These are phyloP conservation scores for Canis aureus DNA, from an alignment of 2,113 vertebrate genomes.

Conservation along the genomic window DNA sequence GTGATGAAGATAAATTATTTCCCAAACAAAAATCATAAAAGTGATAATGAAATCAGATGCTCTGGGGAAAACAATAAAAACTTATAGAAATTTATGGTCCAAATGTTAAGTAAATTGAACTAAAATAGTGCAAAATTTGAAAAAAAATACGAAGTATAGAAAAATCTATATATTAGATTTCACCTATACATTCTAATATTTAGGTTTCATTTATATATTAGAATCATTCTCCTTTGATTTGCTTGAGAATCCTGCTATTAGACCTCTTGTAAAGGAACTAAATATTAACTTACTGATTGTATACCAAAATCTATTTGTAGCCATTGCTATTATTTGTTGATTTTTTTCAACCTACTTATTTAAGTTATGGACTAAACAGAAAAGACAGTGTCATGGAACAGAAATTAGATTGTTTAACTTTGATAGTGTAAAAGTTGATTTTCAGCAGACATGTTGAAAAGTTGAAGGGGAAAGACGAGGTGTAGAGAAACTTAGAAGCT, in stretches of 20 bases:
- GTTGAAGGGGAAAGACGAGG: background rate
- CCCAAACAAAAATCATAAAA: background rate
- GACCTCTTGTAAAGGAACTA: background rate
- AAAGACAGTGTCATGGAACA: background rate
- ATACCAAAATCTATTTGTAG: background rate
- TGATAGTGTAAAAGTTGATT: background rate
- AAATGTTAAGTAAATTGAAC: conserved; percentile 7
- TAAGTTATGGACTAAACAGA: background rate
- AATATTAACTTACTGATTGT: background rate
- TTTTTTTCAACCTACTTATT: conserved; percentile 18
- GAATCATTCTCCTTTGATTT: background rate
- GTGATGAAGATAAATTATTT: background rate
- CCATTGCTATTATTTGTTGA: background rate
- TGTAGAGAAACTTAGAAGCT: background rate
- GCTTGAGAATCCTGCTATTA: background rate
- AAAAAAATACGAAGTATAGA: background rate
- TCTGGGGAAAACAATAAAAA: background rate
- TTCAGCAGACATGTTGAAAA: background rate
- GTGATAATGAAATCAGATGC: background rate
- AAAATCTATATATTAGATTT: background rate
- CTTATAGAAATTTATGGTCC: background rate
- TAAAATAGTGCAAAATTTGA: background rate
- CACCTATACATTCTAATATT: background rate
- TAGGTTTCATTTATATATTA: background rate
- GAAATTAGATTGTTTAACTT: background rate